Evolutionary conservation across 2,113 vertebrate genomes (phyloP).

Genomic region (Syrmaticus mikado): DNA sequence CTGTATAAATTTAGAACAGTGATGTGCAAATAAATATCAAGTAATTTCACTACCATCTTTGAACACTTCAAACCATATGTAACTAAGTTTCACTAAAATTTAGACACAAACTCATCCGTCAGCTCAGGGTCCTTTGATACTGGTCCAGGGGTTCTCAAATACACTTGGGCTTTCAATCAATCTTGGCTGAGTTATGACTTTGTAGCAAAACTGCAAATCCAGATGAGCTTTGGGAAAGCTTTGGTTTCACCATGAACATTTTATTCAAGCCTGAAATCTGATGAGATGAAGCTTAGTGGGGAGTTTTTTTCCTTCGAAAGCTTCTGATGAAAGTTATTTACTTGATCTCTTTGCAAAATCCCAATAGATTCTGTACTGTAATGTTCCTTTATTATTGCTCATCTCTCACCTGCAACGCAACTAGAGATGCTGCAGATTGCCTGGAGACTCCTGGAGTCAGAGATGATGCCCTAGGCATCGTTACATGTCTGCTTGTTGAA

Average conservation of each 20-base stretch:
- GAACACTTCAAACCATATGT: background rate
- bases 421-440: background rate
- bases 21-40: background rate
- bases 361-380: background rate
- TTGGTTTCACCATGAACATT: background rate
- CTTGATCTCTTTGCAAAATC: background rate
- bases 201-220: background rate
- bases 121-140: background rate
- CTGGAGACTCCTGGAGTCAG: background rate
- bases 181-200: background rate
- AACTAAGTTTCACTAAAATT: background rate
- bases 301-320: conserved; percentile 3
- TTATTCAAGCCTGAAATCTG: conserved; percentile 16
- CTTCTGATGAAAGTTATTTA: conserved; percentile 37
- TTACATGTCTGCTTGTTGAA: background rate
- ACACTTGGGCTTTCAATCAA: background rate
- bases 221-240: background rate
- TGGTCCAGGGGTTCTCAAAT: background rate
- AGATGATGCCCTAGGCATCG: background rate
- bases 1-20: background rate
- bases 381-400: background rate
- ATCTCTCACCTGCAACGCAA: conserved; percentile 1
- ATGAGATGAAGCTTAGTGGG: background rate
- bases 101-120: background rate
- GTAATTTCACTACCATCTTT: background rate